Base-by-base conservation (phyloP, 92 coral and sea anemone species). In the Siderastrea siderea region DNA sequence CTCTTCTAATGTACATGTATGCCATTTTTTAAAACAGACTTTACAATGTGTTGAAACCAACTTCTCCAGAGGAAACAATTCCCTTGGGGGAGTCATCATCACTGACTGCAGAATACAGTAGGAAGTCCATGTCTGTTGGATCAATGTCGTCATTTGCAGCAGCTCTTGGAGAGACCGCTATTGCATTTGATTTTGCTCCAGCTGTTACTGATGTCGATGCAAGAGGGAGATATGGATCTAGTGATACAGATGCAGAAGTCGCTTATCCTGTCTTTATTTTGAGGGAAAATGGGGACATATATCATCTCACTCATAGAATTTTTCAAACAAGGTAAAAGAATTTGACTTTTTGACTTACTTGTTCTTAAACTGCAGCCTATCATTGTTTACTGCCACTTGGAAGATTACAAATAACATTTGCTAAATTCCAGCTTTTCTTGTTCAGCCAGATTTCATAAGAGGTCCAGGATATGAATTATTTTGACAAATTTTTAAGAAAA, bases 181-280 rank as follows among this genome's bases (percentile, higher is more conserved):
- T 92, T 19, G 92, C 96, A 1, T 97, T 97, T 92, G 99, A 97
- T 80, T 97, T 97, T 97, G 99, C 98, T n/a, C 98, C 98, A 7
- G 82, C 95, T 17, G 79, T 94, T 55, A 51, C 62, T 51, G 86
- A 72, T n/a, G 48, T 79, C n/a, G 47, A 75, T 57, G 65, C 75
- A 13, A 78, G 61, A 57, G 61, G 60, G 53, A 64, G 68, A 16
- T 81, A 16, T 15, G 68, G 76, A 78, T 89, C 84, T 44, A 74
- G 86, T 50, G 90, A 75, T 55, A 58, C 52, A 26, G 91, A 91
- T 50, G 46, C 82, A 26, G 91, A 89, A 4, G 47, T 84, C 26
- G 79, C 92, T 50, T 86, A 94, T 78, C 98, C 99, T 45, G 59
- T 97, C 51, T 95, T 97, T 81, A 75, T 97, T 3, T 84, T 95